These are phyloP conservation scores for Ptychochromis oligacanthus DNA, from an alignment of 2,113 vertebrate species.

Conservation along the genomic window DNA sequence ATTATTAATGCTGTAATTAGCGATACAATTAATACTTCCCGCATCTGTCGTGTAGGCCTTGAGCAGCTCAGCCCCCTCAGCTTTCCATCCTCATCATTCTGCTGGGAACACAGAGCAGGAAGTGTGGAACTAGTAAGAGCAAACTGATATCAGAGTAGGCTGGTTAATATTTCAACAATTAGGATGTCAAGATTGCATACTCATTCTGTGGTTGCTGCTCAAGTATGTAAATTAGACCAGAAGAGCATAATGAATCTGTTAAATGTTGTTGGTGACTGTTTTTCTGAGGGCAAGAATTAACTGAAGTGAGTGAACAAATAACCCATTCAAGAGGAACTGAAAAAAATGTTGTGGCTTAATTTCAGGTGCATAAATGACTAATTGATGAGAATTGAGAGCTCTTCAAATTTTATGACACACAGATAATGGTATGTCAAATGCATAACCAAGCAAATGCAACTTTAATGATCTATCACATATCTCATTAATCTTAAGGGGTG, in stretches of 20 bases:
- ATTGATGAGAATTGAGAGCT: background rate
- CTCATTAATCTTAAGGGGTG: background rate
- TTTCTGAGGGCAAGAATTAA: background rate
- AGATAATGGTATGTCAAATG: background rate
- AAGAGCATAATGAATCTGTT: background rate
- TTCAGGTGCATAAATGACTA: background rate
- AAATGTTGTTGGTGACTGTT: background rate
- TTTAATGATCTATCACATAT: background rate
- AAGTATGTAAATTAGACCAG: background rate
- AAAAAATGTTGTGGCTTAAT: background rate
- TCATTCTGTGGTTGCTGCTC: background rate
- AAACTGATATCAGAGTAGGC: background rate
- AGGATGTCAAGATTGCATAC: constrained; percentile 1
- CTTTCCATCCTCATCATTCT: background rate
- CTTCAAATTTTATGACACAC: background rate
- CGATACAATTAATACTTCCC: constrained; percentile 15
- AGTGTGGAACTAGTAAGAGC: background rate
- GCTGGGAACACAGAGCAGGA: constrained; percentile 2
- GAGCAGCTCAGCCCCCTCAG: constrained; percentile 22
- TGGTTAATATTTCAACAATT: background rate
- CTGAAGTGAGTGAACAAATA: background rate
- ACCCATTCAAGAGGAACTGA: background rate
- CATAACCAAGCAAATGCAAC: background rate
- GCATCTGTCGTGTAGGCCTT: constrained; percentile 21
- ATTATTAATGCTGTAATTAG: constrained; percentile 13